Evolutionary conservation across 2,888 invertebrate species (phyloP).

Genomic region (Lithophane socia): DNA sequence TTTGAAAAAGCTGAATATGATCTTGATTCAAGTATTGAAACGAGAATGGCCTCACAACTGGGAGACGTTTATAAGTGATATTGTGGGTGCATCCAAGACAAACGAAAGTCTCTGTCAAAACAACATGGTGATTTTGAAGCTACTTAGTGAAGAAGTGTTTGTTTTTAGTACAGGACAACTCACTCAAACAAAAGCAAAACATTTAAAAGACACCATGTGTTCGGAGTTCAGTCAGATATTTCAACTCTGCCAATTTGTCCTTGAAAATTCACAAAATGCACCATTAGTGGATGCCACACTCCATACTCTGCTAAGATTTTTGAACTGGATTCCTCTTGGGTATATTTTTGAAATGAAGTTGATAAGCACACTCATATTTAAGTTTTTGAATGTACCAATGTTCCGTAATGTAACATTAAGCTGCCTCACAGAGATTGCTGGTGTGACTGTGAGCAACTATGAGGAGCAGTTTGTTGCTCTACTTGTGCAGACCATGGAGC

Average conservation of each 20-base stretch:
- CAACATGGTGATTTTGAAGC: slow-evolving; percentile 99
- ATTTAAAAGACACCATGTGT: slow-evolving; percentile 99
- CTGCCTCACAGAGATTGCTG: slow-evolving; percentile 99
- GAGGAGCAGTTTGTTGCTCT: slow-evolving; percentile 97
- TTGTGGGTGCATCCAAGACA: slow-evolving; percentile 99
- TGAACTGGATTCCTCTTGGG: slow-evolving; percentile 99
- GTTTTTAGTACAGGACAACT: slow-evolving; percentile 99
- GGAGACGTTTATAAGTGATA: slow-evolving; percentile 99
- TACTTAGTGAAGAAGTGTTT: slow-evolving; percentile 99
- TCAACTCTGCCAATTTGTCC: slow-evolving; percentile 98
- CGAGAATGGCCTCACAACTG: slow-evolving; percentile 99
- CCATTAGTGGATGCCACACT: slow-evolving; percentile 98
- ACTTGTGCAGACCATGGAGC: slow-evolving; percentile 97
- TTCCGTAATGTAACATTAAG: slow-evolving; percentile 99
- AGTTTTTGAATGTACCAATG: slow-evolving; percentile 99
- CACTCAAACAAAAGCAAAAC: slow-evolving; percentile 99
- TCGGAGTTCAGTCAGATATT: slow-evolving; percentile 99
- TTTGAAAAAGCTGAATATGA: slow-evolving; percentile 99
- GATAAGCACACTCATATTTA: slow-evolving; percentile 97
- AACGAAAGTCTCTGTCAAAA: slow-evolving; percentile 99
- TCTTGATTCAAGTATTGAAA: slow-evolving; percentile 99
- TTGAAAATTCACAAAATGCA: slow-evolving; percentile 99
- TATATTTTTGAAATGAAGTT: slow-evolving; percentile 99
- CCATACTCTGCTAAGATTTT: slow-evolving; percentile 98
- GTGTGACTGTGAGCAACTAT: slow-evolving; percentile 96